phyloP scores from a whole-genome alignment of 1,140 invertebrate genomes.

The Bathynomus jamesi region DNA sequence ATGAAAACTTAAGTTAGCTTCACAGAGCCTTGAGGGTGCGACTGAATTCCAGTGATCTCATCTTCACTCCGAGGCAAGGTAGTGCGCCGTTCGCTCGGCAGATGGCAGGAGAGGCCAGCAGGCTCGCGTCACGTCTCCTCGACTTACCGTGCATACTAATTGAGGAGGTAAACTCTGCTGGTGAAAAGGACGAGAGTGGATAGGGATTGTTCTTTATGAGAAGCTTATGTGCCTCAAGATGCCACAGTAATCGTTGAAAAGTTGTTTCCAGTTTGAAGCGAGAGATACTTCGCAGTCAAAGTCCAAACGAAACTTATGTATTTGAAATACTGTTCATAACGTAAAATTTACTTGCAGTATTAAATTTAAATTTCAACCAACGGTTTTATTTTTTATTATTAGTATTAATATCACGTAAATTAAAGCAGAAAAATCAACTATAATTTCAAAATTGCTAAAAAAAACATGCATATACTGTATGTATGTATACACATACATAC shows the following conservation, averaged over 20 bases:
- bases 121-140: neutral
- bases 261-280: neutral
- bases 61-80: neutral
- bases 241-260: neutral
- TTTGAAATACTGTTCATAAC: no score
- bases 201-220: neutral
- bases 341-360: no score
- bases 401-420: no score
- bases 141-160: conserved; percentile 1
- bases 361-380: no score
- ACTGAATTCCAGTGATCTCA: neutral
- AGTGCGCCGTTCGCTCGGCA: neutral
- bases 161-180: neutral
- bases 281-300: no score
- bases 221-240: neutral
- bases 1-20: neutral
- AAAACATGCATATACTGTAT: no score
- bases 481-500: no score
- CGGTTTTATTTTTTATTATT: no score
- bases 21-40: neutral
- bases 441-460: no score
- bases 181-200: neutral
- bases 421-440: no score
- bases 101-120: neutral
- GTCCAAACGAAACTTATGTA: no score